phyloP scores from a whole-genome alignment of 2,888 invertebrate genomes.

The Charanyca ferruginea region DNA sequence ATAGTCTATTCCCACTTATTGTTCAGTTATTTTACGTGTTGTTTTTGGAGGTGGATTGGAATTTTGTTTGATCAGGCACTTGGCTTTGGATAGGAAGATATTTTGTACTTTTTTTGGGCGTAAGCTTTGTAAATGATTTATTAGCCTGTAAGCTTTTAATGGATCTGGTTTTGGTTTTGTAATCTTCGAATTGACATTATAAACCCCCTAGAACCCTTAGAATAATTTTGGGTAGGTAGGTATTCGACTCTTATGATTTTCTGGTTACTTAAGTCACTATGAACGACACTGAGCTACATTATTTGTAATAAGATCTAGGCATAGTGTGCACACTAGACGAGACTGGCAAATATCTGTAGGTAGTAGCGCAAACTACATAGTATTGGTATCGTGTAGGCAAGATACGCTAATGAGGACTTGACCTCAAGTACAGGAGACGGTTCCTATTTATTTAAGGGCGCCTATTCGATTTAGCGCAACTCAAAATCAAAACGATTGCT shows the following conservation, averaged over 20 bases:
- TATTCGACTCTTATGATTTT: background rate
- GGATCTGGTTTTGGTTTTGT: background rate
- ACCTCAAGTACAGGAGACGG: background rate
- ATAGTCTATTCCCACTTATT: slow-evolving; percentile 35
- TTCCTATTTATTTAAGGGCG: background rate
- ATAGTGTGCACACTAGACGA: background rate
- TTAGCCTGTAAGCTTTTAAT: background rate
- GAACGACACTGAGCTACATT: background rate
- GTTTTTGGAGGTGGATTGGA: slow-evolving; percentile 22
- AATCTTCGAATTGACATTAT: background rate
- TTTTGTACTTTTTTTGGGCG: slow-evolving; percentile 18
- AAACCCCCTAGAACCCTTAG: background rate
- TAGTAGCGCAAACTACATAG: slow-evolving; percentile 2
- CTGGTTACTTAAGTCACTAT: background rate
- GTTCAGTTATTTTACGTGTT: slow-evolving; percentile 39
- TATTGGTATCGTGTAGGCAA: slow-evolving; percentile 14
- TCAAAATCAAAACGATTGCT: too few relatives aligned
- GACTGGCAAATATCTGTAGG: slow-evolving; percentile 16
- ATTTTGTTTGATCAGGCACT: slow-evolving; percentile 30
- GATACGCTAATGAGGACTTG: background rate
- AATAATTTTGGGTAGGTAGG: background rate
- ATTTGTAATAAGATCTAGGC: too few relatives aligned
- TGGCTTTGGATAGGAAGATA: slow-evolving; percentile 7
- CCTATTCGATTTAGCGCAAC: too few relatives aligned
- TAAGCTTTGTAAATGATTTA: slow-evolving; percentile 10